Conservation (phyloP, 2,797 vertebrate genomes). For the Melanotaenia maccullochi region DNA sequence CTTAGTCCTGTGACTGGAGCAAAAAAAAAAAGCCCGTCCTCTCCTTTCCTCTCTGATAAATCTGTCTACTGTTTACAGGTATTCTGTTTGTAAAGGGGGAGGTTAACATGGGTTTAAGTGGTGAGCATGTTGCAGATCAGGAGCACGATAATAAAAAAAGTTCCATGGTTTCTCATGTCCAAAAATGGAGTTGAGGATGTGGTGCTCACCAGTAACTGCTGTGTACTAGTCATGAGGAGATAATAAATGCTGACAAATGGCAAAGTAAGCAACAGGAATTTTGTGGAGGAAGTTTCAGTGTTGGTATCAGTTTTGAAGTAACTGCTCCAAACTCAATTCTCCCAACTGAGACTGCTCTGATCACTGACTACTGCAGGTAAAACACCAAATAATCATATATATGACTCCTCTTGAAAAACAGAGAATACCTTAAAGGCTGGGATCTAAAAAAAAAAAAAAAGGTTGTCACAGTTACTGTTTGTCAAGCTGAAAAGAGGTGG, state of each 20-base stretch:
- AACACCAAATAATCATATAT: background rate
- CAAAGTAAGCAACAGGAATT: background rate
- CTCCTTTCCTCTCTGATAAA: background rate
- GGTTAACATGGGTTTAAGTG: slow-evolving; percentile 6
- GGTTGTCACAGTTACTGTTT: slow-evolving; percentile 1
- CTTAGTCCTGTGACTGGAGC: slow-evolving; percentile 24
- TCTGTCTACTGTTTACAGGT: background rate
- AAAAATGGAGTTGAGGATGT: slow-evolving; percentile 13
- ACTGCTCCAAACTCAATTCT: background rate
- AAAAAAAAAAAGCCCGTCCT: slow-evolving; percentile 9
- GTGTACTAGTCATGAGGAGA: slow-evolving; percentile 1
- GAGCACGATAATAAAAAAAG: background rate
- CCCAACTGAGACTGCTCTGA: background rate
- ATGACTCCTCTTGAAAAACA: background rate
- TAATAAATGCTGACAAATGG: slow-evolving; percentile 27
- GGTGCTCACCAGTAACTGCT: background rate
- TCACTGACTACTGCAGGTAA: background rate
- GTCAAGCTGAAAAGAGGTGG: slow-evolving; percentile 25
- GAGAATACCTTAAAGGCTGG: background rate
- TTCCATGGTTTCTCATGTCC: slow-evolving; percentile 16
- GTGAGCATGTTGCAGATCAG: slow-evolving; percentile 12
- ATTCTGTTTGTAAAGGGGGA: background rate
- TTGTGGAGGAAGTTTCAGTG: background rate
- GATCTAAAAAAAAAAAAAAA: slow-evolving; percentile 6
- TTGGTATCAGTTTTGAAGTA: background rate